phyloP scores from a whole-genome alignment of 2,888 invertebrate genomes.

The Hydriomena furcata region DNA sequence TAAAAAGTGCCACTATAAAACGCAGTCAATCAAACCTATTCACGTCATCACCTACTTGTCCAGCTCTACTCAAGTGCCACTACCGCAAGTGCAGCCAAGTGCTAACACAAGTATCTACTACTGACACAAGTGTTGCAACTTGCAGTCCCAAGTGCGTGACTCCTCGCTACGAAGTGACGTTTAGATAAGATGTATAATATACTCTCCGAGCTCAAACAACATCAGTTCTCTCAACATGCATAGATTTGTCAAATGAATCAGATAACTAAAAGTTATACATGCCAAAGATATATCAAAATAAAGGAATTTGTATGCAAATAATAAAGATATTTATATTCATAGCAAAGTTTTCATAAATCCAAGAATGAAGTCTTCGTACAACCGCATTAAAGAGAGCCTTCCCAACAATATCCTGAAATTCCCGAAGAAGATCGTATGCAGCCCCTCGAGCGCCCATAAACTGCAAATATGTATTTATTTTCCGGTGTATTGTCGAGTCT shows the following conservation, averaged over 20 bases:
- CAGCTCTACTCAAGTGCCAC: no score
- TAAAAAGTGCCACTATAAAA: no score
- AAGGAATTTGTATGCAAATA: background rate
- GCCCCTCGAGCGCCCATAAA: background rate
- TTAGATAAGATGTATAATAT: background rate
- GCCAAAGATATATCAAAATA: background rate
- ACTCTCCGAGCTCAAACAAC: no score
- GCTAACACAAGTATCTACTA: background rate
- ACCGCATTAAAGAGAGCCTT: background rate
- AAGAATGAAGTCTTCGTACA: background rate
- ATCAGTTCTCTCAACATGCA: no score
- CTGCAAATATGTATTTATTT: slow-evolving; percentile 9
- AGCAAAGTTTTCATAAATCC: slow-evolving; percentile 7
- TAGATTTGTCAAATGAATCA: no score
- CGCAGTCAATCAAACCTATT: background rate
- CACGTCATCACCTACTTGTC: no score
- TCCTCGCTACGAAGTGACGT: background rate
- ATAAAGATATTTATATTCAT: slow-evolving; percentile 3
- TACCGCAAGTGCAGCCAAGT: no score
- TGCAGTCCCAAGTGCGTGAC: slow-evolving; percentile 2
- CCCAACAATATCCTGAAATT: background rate
- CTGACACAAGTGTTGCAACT: slow-evolving; percentile 5
- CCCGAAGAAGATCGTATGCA: background rate
- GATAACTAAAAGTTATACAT: background rate
- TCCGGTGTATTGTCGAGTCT: slow-evolving; percentile 5